Evolutionary conservation across 2,113 vertebrate species (phyloP).

Genomic region (Halichoerus grypus): DNA sequence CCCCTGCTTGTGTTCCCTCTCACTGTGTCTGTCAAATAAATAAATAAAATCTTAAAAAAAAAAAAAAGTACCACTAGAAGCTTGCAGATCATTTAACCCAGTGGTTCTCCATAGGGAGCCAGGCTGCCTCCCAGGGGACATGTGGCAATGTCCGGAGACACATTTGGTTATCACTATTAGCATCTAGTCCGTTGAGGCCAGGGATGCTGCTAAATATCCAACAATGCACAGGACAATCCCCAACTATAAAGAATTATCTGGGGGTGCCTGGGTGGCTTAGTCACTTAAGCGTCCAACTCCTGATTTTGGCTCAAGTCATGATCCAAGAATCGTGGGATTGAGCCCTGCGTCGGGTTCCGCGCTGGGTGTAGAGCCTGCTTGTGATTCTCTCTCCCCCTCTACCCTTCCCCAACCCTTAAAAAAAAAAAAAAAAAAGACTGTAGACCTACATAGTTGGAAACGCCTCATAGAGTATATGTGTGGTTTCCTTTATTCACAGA

Average conservation of each 20-base stretch:
- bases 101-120: background rate
- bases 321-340: background rate
- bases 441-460: conserved; percentile 93
- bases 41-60: too few relatives aligned
- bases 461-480: conserved; percentile 92
- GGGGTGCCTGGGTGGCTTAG: too few relatives aligned
- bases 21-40: too few relatives aligned
- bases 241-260: background rate
- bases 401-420: background rate
- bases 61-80: background rate
- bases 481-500: conserved; percentile 89
- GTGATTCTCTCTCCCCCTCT: background rate
- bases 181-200: background rate
- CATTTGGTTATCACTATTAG: background rate
- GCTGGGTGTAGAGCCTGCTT: too few relatives aligned
- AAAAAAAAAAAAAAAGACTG: background rate
- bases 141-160: background rate
- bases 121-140: background rate
- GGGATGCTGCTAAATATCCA: background rate
- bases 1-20: too few relatives aligned
- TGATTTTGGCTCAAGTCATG: background rate
- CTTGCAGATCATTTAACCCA: background rate
- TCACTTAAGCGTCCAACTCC: background rate
- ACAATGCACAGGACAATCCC: background rate
- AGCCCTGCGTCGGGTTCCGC: background rate